Evolutionary conservation across 2,797 vertebrate genomes (phyloP), one percentile per base, ranked within the genome.

Genomic region (Micromesistius poutassou): DNA sequence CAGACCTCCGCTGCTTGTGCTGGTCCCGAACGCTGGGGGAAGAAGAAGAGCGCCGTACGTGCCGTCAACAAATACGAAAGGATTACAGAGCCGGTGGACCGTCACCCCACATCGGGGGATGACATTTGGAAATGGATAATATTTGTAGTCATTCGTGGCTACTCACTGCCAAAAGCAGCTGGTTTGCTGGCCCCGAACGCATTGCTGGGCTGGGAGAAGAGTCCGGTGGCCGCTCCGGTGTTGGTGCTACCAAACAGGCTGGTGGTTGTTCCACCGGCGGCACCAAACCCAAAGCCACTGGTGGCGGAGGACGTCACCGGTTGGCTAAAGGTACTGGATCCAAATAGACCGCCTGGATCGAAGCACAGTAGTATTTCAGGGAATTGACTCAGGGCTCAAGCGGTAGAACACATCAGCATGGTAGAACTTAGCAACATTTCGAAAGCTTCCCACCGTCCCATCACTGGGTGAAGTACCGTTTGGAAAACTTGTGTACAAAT

Each of bases 201-300:
- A 96, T 98, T 99, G 78, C 81, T 97, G 46, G 89, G 96, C 81
- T 97, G 95, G 0, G 97, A 97, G 92, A 99, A 99, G 83, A 99
- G 96, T 3, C 96, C 95, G 0, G 95, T 92, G 0, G 93, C 94
- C 3, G 95, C 87, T n/a, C 96, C 93, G 0, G 96, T 94, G 70
- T 94, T 95, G 0, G 97, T 91, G 87, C 74, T 94, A 46, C 98
- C 97, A 42, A 99, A 99, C 16, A 98, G 89, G 80, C 95, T 95
- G 83, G 94, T 96, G 4, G 97, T 93, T 0, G 97, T 95, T 6
- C 96, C 96, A 0, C 94, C 95, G 4, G 96, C 90, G 0, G 95
- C 92, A 0, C 97, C 97, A 30, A 99, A 99, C 0, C 98, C 97
- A 28, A 99, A 98, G 35, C 96, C 95, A 0, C 95, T 93, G 87